These are phyloP conservation scores for Fregetta grallaria DNA, from an alignment of 2,113 vertebrate species.

Conservation along the genomic window DNA sequence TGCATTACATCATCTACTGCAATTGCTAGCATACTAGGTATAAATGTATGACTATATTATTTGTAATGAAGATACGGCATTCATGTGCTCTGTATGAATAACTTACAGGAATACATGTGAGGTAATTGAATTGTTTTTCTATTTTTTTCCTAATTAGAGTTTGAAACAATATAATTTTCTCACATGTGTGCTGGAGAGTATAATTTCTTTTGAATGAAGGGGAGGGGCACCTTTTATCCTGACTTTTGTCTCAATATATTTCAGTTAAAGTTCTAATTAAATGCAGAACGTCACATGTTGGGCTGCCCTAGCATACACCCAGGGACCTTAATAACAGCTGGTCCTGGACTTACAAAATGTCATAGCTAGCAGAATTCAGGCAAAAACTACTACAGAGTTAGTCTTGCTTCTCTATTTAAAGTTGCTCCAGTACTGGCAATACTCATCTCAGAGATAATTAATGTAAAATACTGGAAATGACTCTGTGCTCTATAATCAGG, in stretches of 20 bases:
- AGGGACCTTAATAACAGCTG: not conserved
- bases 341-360: not conserved
- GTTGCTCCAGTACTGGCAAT: conserved; percentile 7
- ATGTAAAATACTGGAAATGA: conserved; percentile 12
- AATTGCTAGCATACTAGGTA: not conserved
- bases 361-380: conserved; percentile 14
- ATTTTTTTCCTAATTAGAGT: not conserved
- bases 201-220: conserved; percentile 15
- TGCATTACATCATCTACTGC: not conserved
- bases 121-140: not conserved
- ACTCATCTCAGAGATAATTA: not conserved
- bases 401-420: not conserved
- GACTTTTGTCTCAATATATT: not conserved
- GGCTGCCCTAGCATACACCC: not conserved
- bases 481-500: conserved; percentile 14
- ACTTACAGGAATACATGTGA: not conserved
- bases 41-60: not conserved
- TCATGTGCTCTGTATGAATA: not conserved
- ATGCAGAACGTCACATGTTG: not conserved
- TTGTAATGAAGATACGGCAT: not conserved
- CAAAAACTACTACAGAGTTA: not conserved
- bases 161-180: conserved; percentile 36
- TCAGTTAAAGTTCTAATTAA: conserved; percentile 38
- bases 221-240: conserved; percentile 5
- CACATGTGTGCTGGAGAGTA: not conserved